Conservation (phyloP, 2,113 vertebrate genomes). For the Nycticryphes semicollaris region DNA sequence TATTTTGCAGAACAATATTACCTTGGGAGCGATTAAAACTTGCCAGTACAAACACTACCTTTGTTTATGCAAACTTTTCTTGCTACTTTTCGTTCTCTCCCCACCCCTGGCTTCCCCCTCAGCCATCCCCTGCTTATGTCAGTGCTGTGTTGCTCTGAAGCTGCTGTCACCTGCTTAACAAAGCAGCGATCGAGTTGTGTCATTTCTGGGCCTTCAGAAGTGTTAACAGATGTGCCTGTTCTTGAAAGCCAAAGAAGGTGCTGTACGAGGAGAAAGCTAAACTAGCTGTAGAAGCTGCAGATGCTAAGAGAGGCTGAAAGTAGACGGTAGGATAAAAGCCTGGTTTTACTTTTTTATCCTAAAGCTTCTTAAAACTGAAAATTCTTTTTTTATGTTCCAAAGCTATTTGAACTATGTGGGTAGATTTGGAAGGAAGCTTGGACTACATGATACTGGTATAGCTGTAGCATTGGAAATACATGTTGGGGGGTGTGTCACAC, state of each 20-base stretch:
- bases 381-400: background rate
- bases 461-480: background rate
- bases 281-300: background rate
- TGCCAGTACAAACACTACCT: too few species aligned
- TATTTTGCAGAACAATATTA: background rate
- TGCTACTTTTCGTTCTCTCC: background rate
- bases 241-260: conserved; percentile 39
- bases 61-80: background rate
- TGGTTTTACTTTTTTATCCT: background rate
- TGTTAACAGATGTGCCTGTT: conserved; percentile 48
- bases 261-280: background rate
- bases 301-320: background rate
- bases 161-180: conserved; percentile 36
- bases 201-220: conserved; percentile 42
- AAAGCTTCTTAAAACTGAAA: background rate
- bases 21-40: background rate
- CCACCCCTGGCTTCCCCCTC: background rate
- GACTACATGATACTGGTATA: background rate
- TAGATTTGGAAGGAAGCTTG: conserved; percentile 15
- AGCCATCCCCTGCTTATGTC: background rate
- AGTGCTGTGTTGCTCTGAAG: conserved; percentile 18
- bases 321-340: conserved; percentile 7
- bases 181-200: background rate
- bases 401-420: background rate
- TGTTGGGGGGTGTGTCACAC: background rate